These are phyloP conservation scores for Zosterops borbonicus DNA, from an alignment of 2,113 vertebrate genomes.

Conservation along the genomic window DNA sequence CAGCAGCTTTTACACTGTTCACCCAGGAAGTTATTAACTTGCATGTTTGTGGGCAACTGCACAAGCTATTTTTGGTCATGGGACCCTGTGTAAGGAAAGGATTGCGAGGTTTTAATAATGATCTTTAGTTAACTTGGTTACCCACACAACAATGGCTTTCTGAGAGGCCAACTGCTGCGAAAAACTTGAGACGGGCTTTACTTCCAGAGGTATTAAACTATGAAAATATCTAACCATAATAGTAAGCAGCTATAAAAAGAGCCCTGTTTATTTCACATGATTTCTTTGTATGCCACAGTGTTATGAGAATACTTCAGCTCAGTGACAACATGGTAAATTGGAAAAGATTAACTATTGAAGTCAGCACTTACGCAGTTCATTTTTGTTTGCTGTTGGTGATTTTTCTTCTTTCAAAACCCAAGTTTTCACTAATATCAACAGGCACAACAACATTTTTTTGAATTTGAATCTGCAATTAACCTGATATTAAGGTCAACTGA, in stretches of 20 bases:
- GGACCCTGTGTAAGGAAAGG: constrained; percentile 65
- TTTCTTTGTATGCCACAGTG: constrained; percentile 16
- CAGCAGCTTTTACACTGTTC: constrained; percentile 33
- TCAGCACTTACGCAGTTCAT: neutral
- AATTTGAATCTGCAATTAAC: neutral
- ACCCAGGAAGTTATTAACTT: constrained; percentile 72
- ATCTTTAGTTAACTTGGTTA: constrained; percentile 59
- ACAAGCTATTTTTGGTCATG: constrained; percentile 66
- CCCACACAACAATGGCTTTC: constrained; percentile 60
- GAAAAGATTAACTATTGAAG: constrained; percentile 37
- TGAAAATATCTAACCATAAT: constrained; percentile 60
- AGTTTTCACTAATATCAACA: neutral
- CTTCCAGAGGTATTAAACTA: constrained; percentile 67
- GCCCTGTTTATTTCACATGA: constrained; percentile 62
- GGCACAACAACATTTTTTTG: accelerated
- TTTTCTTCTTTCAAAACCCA: neutral
- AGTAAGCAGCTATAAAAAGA: constrained; percentile 67
- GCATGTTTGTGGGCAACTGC: constrained; percentile 65
- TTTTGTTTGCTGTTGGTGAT: neutral
- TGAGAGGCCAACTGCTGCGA: constrained; percentile 53
- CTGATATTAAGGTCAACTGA: neutral
- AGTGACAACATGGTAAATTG: constrained; percentile 37
- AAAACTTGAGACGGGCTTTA: constrained; percentile 47
- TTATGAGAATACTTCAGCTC: constrained; percentile 45
- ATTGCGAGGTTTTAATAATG: constrained; percentile 68